Evolutionary conservation across 1,140 invertebrate genomes (phyloP), one percentile per base, ranked within the genome.

Genomic region (Drosophila sp.): DNA sequence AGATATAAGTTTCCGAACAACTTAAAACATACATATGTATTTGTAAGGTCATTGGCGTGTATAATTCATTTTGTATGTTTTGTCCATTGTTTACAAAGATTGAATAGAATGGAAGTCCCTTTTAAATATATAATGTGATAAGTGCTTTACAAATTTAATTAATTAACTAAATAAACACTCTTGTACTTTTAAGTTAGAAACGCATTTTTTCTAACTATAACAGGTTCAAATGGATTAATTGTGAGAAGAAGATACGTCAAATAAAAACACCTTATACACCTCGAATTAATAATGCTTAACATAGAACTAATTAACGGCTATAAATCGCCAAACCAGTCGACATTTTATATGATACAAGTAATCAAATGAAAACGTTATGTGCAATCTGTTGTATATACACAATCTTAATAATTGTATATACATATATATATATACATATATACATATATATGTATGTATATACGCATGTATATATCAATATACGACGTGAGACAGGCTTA

Each of bases 301-400:
- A 64, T 54, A 13, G 32, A 53, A 41, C 59, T 75, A 75, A 75
- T 75, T 75, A 75, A 45, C 54, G 56, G 29, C 43, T 66, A 59
- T 75, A 65, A 65, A 76, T 72, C 62, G 48, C 69, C 46, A 76
- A 76, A 76, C 73, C 73, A 72, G 73, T 76, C 61, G 62, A 65
- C 48, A 51, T 56, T 65, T 65, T 25, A 72, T 27, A 18, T 46
- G 14, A 72, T 21, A 32, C 14, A 58, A 43, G 25, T 32, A 50
- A 14, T 0, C 27, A 54, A 50, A 11, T 0, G 16, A 54, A 61
- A 11, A 40, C 34, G 14, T 18, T 58, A 61, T 65, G 54, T 53
- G 16, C 67, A 65, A 50, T 61, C 61, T 32, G 67, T 65, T 76
- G 64, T 45, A 38, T 54, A 40, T 64, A 27, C 57, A 40, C 21